Conservation (phyloP, 2,113 vertebrate species). For the Brachypodius melanocephalos region DNA sequence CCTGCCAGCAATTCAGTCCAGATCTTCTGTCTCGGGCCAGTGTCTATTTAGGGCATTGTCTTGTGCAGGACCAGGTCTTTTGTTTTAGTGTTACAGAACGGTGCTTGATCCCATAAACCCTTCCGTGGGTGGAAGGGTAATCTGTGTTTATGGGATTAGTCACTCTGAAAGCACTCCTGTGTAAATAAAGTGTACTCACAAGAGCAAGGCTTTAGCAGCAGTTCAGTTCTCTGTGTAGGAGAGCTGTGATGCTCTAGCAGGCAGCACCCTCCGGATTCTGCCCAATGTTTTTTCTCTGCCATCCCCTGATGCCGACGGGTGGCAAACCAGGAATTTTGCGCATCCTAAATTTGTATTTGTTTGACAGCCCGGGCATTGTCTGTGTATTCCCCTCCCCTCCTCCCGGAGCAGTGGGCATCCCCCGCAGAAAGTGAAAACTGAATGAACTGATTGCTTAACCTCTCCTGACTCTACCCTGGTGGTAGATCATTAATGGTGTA, state of each 20-base stretch:
- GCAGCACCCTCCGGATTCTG: neutral
- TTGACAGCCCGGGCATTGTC: conserved; percentile 33
- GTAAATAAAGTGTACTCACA: neutral
- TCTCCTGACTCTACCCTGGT: conserved; percentile 67
- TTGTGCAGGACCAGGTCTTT: neutral
- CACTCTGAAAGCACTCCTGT: neutral
- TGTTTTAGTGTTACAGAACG: neutral
- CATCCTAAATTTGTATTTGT: neutral
- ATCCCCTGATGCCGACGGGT: neutral
- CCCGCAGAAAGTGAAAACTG: conserved; percentile 50
- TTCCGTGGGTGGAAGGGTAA: neutral
- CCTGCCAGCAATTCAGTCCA: neutral
- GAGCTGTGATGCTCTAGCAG: neutral
- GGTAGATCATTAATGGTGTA: conserved; percentile 77
- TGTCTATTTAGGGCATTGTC: neutral
- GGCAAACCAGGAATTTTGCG: neutral
- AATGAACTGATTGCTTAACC: conserved; percentile 73
- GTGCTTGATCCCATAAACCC: conserved; percentile 12
- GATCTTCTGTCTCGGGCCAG: neutral
- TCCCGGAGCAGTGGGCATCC: conserved; percentile 24
- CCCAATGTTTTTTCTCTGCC: neutral
- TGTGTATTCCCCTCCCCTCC: neutral
- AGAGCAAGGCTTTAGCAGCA: neutral
- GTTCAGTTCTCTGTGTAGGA: rapidly evolving
- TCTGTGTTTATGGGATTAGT: conserved; percentile 10